phyloP scores from a whole-genome alignment of 1,140 invertebrate genomes.

The Metaphire vulgaris region DNA sequence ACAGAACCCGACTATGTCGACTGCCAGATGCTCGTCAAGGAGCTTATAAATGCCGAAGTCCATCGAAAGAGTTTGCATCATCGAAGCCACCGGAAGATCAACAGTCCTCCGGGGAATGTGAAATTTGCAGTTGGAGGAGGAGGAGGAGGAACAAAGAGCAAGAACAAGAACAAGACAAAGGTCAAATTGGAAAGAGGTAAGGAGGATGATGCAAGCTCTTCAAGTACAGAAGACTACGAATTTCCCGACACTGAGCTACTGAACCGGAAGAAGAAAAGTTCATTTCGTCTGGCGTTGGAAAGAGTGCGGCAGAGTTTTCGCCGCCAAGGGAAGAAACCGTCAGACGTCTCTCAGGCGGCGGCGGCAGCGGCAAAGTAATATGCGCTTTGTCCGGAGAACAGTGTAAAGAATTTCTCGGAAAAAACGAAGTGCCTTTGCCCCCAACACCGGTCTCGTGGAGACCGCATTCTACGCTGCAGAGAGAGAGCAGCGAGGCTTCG shows the following conservation, averaged over 20 bases:
- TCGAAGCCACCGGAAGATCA: neutral
- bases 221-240: constrained; percentile 31
- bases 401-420: no score
- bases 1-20: no score
- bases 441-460: neutral
- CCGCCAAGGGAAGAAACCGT: neutral
- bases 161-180: constrained; percentile 19
- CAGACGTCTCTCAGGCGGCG: neutral
- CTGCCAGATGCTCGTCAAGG: neutral
- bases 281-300: constrained; percentile 26
- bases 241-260: constrained; percentile 26
- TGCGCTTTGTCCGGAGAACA: neutral
- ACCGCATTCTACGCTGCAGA: neutral
- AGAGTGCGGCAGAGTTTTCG: constrained; percentile 29
- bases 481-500: neutral
- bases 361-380: neutral
- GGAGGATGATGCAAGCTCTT: constrained; percentile 9
- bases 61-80: neutral
- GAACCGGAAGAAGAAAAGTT: constrained; percentile 30
- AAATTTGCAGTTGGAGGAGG: neutral
- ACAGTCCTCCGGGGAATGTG: neutral
- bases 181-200: neutral
- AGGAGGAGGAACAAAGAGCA: neutral
- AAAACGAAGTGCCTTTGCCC: neutral
- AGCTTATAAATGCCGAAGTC: neutral